These are phyloP conservation scores for Melanostoma mellinum DNA, from an alignment of 2,888 invertebrate species.

Conservation along the genomic window DNA sequence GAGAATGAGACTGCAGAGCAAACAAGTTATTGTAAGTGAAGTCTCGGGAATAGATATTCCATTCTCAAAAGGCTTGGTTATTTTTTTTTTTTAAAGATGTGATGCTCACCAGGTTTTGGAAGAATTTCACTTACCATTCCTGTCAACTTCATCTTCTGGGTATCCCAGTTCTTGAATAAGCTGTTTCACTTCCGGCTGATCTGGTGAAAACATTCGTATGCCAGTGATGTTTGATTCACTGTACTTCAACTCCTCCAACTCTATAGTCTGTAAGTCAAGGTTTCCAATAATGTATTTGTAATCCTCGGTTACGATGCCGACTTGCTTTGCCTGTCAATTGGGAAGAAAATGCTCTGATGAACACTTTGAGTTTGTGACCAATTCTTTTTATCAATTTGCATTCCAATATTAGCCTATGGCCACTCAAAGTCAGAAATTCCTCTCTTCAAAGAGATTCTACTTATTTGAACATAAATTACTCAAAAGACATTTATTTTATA, in stretches of 20 bases:
- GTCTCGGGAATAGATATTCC: too few species aligned
- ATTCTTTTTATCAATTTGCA: too few species aligned
- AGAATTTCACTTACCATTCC: slow-evolving; percentile 51
- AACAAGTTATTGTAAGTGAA: too few species aligned
- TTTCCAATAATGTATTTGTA: slow-evolving; percentile 92
- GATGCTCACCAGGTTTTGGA: neutral
- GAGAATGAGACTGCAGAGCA: too few species aligned
- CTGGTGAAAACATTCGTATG: slow-evolving; percentile 86
- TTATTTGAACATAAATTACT: too few species aligned
- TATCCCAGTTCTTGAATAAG: slow-evolving; percentile 76
- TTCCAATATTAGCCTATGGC: too few species aligned
- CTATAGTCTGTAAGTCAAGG: slow-evolving; percentile 86
- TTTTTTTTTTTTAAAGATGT: too few species aligned
- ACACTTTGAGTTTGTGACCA: too few species aligned
- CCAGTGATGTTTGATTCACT: slow-evolving; percentile 93
- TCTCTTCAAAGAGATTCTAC: too few species aligned
- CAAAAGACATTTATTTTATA: too few species aligned
- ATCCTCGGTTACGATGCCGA: slow-evolving; percentile 97
- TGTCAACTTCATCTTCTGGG: slow-evolving; percentile 51
- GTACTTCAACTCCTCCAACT: slow-evolving; percentile 89
- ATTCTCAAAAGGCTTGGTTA: too few species aligned
- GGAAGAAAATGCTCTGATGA: neutral
- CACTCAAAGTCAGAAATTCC: too few species aligned
- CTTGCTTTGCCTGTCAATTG: slow-evolving; percentile 91
- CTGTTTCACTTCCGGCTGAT: slow-evolving; percentile 83